phyloP scores from a whole-genome alignment of 2,113 vertebrate genomes.

The Myodes glareolus region DNA sequence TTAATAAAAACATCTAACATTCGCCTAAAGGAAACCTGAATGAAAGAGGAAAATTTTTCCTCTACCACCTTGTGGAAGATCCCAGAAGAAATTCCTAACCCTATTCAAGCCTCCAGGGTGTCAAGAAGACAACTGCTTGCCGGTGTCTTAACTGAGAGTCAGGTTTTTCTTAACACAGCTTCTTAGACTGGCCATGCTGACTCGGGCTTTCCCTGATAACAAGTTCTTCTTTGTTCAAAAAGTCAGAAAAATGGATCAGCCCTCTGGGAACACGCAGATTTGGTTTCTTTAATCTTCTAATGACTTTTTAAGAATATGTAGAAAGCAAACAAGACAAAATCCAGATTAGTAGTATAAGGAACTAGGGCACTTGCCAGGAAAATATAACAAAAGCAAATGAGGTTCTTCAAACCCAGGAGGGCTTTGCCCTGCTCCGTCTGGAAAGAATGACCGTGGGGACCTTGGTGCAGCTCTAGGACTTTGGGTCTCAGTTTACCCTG shows the following conservation, averaged over 20 bases:
- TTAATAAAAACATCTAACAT: not conserved
- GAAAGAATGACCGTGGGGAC: not conserved
- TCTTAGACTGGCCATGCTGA: not conserved
- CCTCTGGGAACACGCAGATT: constrained; percentile 14
- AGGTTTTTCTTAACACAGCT: constrained; percentile 4
- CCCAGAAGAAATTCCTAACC: not conserved
- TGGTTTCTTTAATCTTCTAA: constrained; percentile 66
- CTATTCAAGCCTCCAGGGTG: not conserved
- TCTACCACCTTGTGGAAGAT: not conserved
- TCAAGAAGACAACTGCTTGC: not conserved
- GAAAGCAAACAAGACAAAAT: constrained; percentile 23
- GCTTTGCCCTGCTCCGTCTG: not conserved
- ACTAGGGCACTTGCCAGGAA: not conserved
- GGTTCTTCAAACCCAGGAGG: not conserved
- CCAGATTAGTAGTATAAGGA: constrained; percentile 38
- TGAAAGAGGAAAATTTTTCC: not conserved
- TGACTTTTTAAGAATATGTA: constrained; percentile 51
- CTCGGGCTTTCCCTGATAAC: not conserved
- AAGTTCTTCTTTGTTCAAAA: constrained; percentile 44
- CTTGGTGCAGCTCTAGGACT: not conserved
- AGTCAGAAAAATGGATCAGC: constrained; percentile 52
- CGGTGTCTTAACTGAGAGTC: not conserved
- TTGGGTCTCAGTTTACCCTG: not conserved
- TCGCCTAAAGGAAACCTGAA: not conserved
- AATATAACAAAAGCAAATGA: not conserved